Base-by-base conservation (phyloP, 2,888 invertebrate genomes). In the Heterodera filipjevi region DNA sequence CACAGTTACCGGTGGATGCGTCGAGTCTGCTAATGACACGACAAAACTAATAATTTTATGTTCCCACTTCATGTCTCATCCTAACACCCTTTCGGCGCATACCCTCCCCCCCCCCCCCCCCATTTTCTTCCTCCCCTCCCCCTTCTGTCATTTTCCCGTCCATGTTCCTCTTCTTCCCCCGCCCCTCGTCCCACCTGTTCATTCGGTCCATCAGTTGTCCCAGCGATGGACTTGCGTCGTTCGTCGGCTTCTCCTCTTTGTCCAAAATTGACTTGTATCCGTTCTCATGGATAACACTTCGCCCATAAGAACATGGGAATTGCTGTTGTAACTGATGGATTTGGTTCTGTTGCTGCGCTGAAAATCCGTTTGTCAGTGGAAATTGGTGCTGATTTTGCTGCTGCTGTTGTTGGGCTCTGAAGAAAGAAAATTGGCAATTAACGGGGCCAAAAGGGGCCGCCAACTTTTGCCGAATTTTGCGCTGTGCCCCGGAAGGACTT, bases 401-500 rank as follows among this genome's bases (percentile, higher is more conserved):
- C 22, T 66, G 68, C 68, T 75, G 75, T 30, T 75, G 75, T 33
- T 75, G 75, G 10, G 66, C 75, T 19, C 75, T 75, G 10, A 46
- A 75, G 19, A 10, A 64, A 64, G 14, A 66, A 66, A 22, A 59
- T 59, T 59, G 22, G 22, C 64, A 6, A 27, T 64, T 64, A 14
- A n/a, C n/a, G n/a, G n/a, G n/a, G n/a, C 64, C 12, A 10, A 39
- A 39, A 39, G 2, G 39, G 39, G 39, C 27, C 49, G 35, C 80
- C 27, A 44, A 73, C 66, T 78, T 81, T 80, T 86, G 86, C 44
- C 85, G 82, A 66, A 86, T 86, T 77, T 85, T 86, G 71, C 86
- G 79, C 77, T 85, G 85, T 8, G 86, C 86, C 74, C 86, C 86
- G 2, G 85, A 85, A 30, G 86, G 86, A 77, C 84, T 85, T 78